Evolutionary conservation across 2,113 vertebrate genomes (phyloP).

Genomic region (Mus spicilegus): DNA sequence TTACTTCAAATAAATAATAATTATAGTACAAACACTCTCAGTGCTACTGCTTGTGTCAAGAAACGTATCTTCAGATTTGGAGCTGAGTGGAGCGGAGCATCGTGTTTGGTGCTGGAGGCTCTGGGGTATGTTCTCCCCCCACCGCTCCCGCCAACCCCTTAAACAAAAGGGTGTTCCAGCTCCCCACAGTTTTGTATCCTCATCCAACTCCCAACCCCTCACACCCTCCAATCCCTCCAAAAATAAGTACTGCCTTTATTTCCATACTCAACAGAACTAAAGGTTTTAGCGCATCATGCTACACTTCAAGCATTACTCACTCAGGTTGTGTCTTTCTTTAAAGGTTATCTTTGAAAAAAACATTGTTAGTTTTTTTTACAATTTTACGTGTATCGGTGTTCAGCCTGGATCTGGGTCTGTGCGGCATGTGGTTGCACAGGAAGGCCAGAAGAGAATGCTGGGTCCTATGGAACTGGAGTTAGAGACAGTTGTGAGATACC

Average conservation of each 20-base stretch:
- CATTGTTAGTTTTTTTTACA: neutral
- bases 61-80: neutral
- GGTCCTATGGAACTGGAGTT: neutral
- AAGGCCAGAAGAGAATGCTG: neutral
- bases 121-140: neutral
- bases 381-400: neutral
- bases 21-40: neutral
- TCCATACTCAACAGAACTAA: neutral
- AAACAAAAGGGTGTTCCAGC: neutral
- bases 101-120: too few species aligned
- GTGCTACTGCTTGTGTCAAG: too few species aligned
- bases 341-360: neutral
- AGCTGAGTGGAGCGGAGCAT: too few species aligned
- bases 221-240: neutral
- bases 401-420: neutral
- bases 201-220: neutral
- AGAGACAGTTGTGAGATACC: neutral
- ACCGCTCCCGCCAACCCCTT: too few species aligned
- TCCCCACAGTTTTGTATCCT: neutral
- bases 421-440: neutral
- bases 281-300: neutral
- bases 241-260: neutral
- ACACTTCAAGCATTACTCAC: neutral
- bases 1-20: neutral
- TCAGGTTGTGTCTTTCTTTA: neutral